Conservation (phyloP, 2,888 invertebrate genomes). For the Acronicta leporina region DNA sequence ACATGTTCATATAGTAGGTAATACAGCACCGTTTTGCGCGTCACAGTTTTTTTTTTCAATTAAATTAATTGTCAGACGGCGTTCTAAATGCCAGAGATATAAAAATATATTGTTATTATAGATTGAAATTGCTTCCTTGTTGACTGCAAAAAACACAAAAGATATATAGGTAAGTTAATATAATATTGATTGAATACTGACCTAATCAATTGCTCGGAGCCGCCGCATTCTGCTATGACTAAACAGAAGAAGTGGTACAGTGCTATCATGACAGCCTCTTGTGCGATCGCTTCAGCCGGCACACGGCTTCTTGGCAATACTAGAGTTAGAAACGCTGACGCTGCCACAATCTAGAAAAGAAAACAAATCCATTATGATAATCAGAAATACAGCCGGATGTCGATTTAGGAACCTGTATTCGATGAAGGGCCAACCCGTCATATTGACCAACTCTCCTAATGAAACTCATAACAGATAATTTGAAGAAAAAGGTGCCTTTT, state of each 20-base stretch:
- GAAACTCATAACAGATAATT: no score
- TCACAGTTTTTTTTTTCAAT: conserved; percentile 2
- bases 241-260: conserved; percentile 92
- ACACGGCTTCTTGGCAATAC: conserved; percentile 91
- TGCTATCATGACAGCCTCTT: conserved; percentile 91
- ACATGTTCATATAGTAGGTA: no score
- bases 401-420: no score
- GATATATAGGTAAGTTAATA: background rate
- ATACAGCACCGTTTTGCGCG: background rate
- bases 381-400: no score
- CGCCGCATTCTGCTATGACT: conserved; percentile 91
- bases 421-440: no score
- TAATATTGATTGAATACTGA: conserved; percentile 51
- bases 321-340: conserved; percentile 88
- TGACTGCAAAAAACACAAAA: conserved; percentile 28
- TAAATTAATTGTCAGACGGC: conserved; percentile 11
- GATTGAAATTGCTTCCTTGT: conserved; percentile 47
- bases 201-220: conserved; percentile 89
- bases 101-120: conserved; percentile 40
- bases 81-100: conserved; percentile 37
- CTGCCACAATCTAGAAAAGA: conserved; percentile 88
- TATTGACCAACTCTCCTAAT: no score
- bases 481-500: no score
- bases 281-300: conserved; percentile 91
- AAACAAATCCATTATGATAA: no score